Base-by-base conservation (phyloP, 2,113 vertebrate species). In the Melanerpes formicivorus region DNA sequence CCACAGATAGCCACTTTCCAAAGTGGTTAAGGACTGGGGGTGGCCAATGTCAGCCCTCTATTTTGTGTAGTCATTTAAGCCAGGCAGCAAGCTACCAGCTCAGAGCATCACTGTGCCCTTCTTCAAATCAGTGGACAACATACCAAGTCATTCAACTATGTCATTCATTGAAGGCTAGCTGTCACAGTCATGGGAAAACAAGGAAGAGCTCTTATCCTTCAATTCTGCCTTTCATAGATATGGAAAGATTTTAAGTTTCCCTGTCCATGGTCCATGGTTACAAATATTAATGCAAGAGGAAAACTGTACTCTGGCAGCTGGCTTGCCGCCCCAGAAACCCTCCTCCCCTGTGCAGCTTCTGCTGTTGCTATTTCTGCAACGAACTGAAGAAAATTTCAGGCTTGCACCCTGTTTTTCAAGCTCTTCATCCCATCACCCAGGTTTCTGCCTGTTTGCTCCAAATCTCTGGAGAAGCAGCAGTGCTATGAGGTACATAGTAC, bases 401-500 rank as follows among this genome's bases (percentile, higher is more conserved):
- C 6, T 83, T 1, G 0, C 11, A 58, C 3, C 2, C 7, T 3
- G 14, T 29, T 83, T 77, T 76, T 76, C 32, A 80, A 70, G 50
- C 3, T 9, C 5, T 10, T 82, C 11, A 17, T 63, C 10, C 52
- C 21, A 27, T 48, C 37, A 50, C 32, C 11, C 21, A 44, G 4
- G 14, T 32, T 77, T 21, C 72, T 48, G 6, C 9, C 37, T 60
- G 3, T 58, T 5, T 58, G 25, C 18, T 63, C 32, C 3, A 1
- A 14, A 56, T 82, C 13, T 60, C 44, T 21, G 37, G 23, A 76
- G 37, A 75, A 79, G 32, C 1, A 0, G 6, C 52, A 63, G 17
- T 10, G 5, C 40, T 62, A 42, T 0, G 0, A 70, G 9, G 6
- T 59, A 46, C 8, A 46, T 26, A 56, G 11, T 60, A 46, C 30